Percentiles rank a stretch among this genome's conserved stretches.
phyloP scores from a whole-genome alignment of 2,113 vertebrate genomes.

The Nothocercus nigrocapillus region DNA sequence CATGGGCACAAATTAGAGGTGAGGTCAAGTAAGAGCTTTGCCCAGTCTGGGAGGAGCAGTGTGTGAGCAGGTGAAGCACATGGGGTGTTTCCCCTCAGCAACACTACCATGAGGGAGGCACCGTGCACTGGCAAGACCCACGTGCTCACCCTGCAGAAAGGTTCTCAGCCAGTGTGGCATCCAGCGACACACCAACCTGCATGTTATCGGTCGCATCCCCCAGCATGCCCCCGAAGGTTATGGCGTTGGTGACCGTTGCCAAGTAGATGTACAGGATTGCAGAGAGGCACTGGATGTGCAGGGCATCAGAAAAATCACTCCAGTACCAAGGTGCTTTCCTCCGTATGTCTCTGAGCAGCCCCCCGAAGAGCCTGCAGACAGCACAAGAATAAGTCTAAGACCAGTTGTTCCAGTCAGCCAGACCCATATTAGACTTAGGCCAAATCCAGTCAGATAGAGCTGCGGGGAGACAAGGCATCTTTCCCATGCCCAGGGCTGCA shows the following conservation, averaged over 20 bases:
- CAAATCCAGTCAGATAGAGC: neutral
- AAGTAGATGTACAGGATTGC: conserved; percentile 83
- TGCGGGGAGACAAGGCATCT: neutral
- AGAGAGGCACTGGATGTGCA: conserved; percentile 81
- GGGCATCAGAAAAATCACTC: conserved; percentile 79
- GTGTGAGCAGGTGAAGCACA: neutral
- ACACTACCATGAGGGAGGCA: neutral
- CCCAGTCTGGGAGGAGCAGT: neutral
- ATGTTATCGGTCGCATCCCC: conserved; percentile 80
- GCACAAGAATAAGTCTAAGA: neutral
- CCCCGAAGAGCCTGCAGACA: conserved; percentile 79
- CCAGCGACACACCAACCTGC: conserved; percentile 51
- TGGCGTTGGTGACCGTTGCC: conserved; percentile 79
- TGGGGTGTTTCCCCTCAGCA: neutral
- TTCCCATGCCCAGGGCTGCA: neutral
- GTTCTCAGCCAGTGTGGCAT: too few relatives aligned
- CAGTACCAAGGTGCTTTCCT: conserved; percentile 78
- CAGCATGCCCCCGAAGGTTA: conserved; percentile 83
- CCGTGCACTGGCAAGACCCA: neutral
- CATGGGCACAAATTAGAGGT: too few relatives aligned
- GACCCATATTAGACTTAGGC: neutral
- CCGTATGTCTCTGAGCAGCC: conserved; percentile 76
- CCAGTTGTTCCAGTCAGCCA: neutral
- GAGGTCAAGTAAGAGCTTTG: neutral
- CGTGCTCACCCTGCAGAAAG: too few relatives aligned